Percentiles rank a stretch among this genome's conserved stretches.
These are phyloP conservation scores for Chrysolina americana DNA, from an alignment of 2,888 invertebrate species.

Conservation along the genomic window DNA sequence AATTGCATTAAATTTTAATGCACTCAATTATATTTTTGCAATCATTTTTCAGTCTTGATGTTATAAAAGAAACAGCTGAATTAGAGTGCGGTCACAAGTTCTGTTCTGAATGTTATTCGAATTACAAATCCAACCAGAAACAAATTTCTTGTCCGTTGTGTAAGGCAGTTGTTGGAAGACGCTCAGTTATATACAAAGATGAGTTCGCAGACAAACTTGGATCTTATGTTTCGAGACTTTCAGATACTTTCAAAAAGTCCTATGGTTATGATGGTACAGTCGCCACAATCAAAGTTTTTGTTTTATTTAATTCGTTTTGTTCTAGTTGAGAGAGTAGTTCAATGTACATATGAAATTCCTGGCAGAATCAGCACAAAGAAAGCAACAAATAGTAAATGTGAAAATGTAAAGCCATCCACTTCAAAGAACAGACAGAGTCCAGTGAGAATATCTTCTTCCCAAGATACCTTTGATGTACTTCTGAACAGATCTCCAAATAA, in stretches of 20 bases:
- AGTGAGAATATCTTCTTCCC: conserved; percentile 1
- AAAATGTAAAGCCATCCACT: conserved; percentile 25
- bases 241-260: conserved; percentile 26
- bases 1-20: background rate
- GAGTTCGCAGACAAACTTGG: conserved; percentile 36
- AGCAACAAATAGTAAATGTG: background rate
- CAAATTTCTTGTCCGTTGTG: conserved; percentile 41
- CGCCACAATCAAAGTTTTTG: background rate
- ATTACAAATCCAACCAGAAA: conserved; percentile 36
- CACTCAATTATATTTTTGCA: background rate
- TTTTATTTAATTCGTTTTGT: background rate
- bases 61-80: conserved; percentile 40
- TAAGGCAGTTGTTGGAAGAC: conserved; percentile 37
- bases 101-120: conserved; percentile 36
- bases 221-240: conserved; percentile 35
- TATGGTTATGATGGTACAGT: conserved; percentile 27
- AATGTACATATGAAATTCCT: background rate
- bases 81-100: conserved; percentile 45
- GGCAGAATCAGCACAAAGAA: background rate
- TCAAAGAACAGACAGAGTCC: conserved; percentile 1
- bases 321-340: background rate
- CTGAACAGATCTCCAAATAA: conserved; percentile 1
- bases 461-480: conserved; percentile 39
- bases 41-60: conserved; percentile 42
- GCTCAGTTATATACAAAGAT: conserved; percentile 39